These are phyloP conservation scores for Drosophila infuscata DNA, from an alignment of 2,888 invertebrate genomes.

Conservation along the genomic window DNA sequence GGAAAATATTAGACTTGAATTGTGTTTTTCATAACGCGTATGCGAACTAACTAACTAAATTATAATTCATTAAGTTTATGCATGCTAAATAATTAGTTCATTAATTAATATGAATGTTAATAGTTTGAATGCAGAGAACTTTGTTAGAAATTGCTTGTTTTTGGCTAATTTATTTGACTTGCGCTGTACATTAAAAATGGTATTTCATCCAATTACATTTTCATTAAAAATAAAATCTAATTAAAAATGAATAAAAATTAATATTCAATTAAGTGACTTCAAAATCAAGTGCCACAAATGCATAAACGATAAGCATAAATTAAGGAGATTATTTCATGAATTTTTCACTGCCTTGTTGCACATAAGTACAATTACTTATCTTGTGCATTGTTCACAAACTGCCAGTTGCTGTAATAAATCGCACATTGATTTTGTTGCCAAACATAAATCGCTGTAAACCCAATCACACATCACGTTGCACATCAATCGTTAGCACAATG, in stretches of 20 bases:
- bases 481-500: conserved; percentile 50
- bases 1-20: neutral
- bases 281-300: too few relatives aligned
- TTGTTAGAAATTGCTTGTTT: neutral
- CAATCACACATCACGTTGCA: conserved; percentile 76
- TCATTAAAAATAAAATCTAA: neutral
- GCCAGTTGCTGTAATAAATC: conserved; percentile 29
- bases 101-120: neutral
- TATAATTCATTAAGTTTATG: too few relatives aligned
- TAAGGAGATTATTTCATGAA: neutral
- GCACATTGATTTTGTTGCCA: conserved; percentile 38
- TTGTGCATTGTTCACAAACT: conserved; percentile 23
- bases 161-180: neutral
- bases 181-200: neutral
- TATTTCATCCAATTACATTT: neutral
- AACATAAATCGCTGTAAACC: conserved; percentile 53
- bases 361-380: conserved; percentile 35
- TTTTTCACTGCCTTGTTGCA: neutral
- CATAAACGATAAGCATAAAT: neutral
- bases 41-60: too few relatives aligned
- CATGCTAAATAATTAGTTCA: too few relatives aligned
- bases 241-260: too few relatives aligned
- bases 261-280: too few relatives aligned
- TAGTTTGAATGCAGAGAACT: neutral
- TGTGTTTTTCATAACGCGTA: too few relatives aligned